Percentiles rank a stretch among this genome's conserved stretches.
These are phyloP conservation scores for Bombus difficillimus DNA, from an alignment of 1,140 invertebrate species.

Conservation along the genomic window DNA sequence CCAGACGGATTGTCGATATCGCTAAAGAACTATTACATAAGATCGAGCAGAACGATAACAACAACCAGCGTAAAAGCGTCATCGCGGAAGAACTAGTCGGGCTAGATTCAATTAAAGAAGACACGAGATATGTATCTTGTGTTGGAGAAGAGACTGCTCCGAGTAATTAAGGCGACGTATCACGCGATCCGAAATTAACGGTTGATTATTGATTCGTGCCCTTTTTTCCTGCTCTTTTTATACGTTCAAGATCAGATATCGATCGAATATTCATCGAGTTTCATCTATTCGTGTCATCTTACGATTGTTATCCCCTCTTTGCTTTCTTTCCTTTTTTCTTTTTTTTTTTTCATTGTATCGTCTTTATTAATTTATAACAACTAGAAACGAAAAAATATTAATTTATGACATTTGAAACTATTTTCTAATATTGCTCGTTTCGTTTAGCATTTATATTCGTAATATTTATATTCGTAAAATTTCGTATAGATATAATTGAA, in stretches of 20 bases:
- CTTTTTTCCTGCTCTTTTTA: not conserved
- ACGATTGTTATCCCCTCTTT: not conserved
- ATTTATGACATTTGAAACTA: not conserved
- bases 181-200: constrained; percentile 41
- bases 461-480: no score
- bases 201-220: constrained; percentile 21
- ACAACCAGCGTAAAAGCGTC: not conserved
- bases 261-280: not conserved
- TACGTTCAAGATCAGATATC: not conserved
- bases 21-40: not conserved
- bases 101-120: constrained; percentile 41
- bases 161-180: constrained; percentile 37
- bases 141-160: not conserved
- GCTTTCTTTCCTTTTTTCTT: no score
- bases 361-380: not conserved
- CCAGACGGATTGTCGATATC: not conserved
- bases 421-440: not conserved
- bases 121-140: constrained; percentile 19
- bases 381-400: no score
- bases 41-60: not conserved
- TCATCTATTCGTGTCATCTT: not conserved
- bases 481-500: not conserved
- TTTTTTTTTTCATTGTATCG: no score
- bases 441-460: no score
- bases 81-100: not conserved